A percentile compares a stretch with the other conserved stretches of the same genome.
These are phyloP conservation scores for Saimiri boliviensis DNA, from an alignment of 2,113 vertebrate species.

Conservation along the genomic window DNA sequence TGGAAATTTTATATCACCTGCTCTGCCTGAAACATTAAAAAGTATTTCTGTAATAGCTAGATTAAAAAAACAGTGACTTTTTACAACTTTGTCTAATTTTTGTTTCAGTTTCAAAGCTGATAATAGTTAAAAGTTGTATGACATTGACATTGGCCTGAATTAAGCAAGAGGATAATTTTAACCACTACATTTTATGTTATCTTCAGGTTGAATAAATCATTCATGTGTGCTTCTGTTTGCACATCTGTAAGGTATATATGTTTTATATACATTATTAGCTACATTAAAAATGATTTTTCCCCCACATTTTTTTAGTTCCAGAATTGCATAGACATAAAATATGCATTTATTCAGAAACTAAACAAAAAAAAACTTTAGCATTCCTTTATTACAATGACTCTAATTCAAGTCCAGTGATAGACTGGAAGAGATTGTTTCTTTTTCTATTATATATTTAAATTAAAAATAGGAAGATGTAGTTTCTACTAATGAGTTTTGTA, in stretches of 20 bases:
- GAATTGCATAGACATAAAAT: conserved; percentile 62
- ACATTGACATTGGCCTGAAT: not conserved
- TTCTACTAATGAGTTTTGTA: conserved; percentile 87
- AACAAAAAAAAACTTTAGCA: conserved; percentile 72
- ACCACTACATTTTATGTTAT: not conserved
- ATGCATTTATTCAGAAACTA: conserved; percentile 78
- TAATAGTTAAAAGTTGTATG: conserved; percentile 29
- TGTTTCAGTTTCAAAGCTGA: conserved; percentile 75
- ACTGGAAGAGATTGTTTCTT: conserved; percentile 80
- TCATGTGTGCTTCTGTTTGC: not conserved
- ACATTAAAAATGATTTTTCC: conserved; percentile 65
- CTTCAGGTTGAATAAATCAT: not conserved
- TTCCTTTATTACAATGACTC: conserved; percentile 66
- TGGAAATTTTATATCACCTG: conserved; percentile 85
- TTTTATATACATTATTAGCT: conserved; percentile 65
- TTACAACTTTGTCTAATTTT: conserved; percentile 82
- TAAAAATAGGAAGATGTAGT: conserved; percentile 83
- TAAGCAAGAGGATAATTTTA: conserved; percentile 19
- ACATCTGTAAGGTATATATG: conserved; percentile 10
- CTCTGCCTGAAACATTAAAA: conserved; percentile 84
- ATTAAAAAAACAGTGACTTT: conserved; percentile 81
- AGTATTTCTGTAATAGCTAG: conserved; percentile 79
- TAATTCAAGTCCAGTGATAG: conserved; percentile 79
- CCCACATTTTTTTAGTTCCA: conserved; percentile 46
- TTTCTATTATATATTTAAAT: conserved; percentile 86